Percentiles rank a stretch among this genome's conserved stretches.
phyloP scores from a whole-genome alignment of 2,797 vertebrate genomes.

The Poecile montanus region DNA sequence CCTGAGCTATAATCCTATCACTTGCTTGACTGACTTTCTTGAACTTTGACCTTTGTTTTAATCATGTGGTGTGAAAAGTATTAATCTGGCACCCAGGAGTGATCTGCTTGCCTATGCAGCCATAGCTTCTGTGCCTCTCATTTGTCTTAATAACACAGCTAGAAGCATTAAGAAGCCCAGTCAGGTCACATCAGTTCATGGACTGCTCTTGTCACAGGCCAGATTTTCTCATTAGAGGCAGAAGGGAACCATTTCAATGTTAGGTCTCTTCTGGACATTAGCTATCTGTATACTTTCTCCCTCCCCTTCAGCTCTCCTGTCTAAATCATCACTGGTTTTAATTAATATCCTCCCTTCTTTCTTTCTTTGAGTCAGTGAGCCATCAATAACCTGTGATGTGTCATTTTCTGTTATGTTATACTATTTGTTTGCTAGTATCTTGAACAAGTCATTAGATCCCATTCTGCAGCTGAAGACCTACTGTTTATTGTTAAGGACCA shows the following conservation, averaged over 20 bases:
- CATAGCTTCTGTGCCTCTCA: background rate
- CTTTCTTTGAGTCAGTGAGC: background rate
- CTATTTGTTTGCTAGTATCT: background rate
- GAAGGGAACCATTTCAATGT: background rate
- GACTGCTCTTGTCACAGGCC: background rate
- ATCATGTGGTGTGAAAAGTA: background rate
- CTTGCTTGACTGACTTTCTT: background rate
- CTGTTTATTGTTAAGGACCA: background rate
- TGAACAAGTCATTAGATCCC: background rate
- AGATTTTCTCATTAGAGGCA: background rate
- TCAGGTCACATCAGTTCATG: background rate
- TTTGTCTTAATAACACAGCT: background rate
- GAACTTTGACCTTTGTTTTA: slow-evolving; percentile 16
- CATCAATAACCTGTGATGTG: background rate
- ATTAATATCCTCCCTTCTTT: background rate
- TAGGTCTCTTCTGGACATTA: background rate
- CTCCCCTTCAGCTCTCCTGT: background rate
- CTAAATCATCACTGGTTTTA: background rate
- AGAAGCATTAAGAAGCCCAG: background rate
- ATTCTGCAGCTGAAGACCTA: background rate
- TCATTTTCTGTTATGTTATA: background rate
- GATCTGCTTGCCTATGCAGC: background rate
- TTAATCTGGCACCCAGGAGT: background rate
- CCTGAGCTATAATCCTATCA: slow-evolving; percentile 11
- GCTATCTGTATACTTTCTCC: background rate